Evolutionary conservation across 2,797 vertebrate species (phyloP).

Genomic region (Enteromius anoplus): DNA sequence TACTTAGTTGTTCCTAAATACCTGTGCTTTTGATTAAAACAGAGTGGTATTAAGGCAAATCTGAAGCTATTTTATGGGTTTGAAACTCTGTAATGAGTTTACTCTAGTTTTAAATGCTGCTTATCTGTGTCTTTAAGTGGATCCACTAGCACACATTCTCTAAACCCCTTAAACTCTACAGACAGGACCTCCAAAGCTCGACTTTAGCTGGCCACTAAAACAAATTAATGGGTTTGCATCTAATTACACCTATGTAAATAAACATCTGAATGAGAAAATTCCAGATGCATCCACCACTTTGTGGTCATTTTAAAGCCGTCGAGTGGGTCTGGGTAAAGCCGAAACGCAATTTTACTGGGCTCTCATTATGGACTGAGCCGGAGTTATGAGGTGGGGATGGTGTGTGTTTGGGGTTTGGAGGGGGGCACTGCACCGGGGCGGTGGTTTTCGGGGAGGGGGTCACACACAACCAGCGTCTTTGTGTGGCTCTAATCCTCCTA

Average conservation of each 20-base stretch:
- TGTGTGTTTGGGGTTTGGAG: constrained; percentile 29
- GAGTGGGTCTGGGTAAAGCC: constrained; percentile 43
- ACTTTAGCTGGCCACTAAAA: constrained; percentile 60
- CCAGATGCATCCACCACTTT: constrained; percentile 43
- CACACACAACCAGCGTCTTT: constrained; percentile 83
- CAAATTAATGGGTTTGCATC: constrained; percentile 48
- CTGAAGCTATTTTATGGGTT: constrained; percentile 51
- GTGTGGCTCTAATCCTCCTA: constrained; percentile 84
- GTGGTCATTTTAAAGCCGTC: constrained; percentile 30
- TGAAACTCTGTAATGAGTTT: constrained; percentile 61
- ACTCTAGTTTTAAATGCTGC: constrained; percentile 61
- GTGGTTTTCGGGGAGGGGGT: constrained; percentile 68
- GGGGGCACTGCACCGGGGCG: constrained; percentile 63
- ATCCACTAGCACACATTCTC: constrained; percentile 72
- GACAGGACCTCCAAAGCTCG: constrained; percentile 64
- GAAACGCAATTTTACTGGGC: constrained; percentile 39
- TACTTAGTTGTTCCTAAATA: neutral
- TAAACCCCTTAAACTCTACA: constrained; percentile 72
- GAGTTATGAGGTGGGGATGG: constrained; percentile 45
- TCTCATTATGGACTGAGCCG: constrained; percentile 34
- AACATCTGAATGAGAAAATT: constrained; percentile 43
- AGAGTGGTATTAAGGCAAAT: neutral
- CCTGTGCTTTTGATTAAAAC: neutral
- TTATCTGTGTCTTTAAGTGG: constrained; percentile 76
- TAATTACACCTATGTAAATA: constrained; percentile 54